Percentiles rank a stretch among this genome's conserved stretches.
Evolutionary conservation across 2,797 vertebrate genomes (phyloP).

Genomic region (Pogonophryne albipinna): DNA sequence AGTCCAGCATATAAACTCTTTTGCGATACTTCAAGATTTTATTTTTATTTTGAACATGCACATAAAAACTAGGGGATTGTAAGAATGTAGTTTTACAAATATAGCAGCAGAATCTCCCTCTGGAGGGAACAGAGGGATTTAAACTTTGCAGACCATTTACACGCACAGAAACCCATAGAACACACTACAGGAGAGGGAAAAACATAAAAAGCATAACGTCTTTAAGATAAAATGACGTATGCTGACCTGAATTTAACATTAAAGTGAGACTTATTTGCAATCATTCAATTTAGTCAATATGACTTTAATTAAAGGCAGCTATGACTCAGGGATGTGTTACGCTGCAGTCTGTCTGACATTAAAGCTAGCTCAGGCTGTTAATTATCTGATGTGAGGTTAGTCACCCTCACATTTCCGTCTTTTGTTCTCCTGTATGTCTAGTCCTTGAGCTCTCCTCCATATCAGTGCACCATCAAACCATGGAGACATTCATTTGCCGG

Average conservation of each 20-base stretch:
- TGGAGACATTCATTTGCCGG: slow-evolving; percentile 61
- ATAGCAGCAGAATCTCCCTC: too few species aligned
- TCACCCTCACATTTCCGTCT: slow-evolving; percentile 57
- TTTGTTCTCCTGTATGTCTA: slow-evolving; percentile 54
- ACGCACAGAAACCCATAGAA: too few species aligned
- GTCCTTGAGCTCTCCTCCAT: slow-evolving; percentile 66
- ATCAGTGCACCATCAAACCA: slow-evolving; percentile 58
- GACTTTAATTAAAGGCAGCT: not conserved
- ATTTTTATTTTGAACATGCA: too few species aligned
- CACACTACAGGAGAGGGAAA: too few species aligned
- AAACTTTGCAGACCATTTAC: too few species aligned
- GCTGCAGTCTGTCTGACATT: slow-evolving; percentile 62
- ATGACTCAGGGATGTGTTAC: slow-evolving; percentile 33
- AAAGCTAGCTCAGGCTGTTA: slow-evolving; percentile 61
- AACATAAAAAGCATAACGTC: not conserved
- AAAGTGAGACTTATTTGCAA: slow-evolving; percentile 25
- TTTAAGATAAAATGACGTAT: slow-evolving; percentile 8
- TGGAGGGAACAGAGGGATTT: too few species aligned
- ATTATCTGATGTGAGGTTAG: slow-evolving; percentile 42
- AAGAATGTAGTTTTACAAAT: too few species aligned
- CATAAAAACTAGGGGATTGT: too few species aligned
- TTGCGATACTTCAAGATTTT: too few species aligned
- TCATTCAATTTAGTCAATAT: slow-evolving; percentile 13
- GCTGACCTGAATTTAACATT: slow-evolving; percentile 1
- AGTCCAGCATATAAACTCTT: too few species aligned